These are phyloP conservation scores for Galago senegalensis DNA, from an alignment of 2,797 vertebrate species.

Conservation along the genomic window DNA sequence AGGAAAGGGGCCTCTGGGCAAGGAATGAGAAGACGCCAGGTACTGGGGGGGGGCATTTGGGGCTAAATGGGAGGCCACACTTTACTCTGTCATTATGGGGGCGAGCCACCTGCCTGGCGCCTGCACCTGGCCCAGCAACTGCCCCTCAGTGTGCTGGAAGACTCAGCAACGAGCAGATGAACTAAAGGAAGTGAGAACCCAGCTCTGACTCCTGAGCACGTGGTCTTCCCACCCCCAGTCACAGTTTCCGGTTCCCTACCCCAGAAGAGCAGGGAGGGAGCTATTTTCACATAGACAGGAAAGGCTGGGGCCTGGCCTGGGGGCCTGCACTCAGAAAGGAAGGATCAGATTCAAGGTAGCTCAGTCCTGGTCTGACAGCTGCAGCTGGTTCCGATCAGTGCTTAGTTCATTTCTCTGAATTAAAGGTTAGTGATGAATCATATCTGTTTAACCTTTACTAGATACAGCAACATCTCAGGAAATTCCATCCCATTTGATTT, in stretches of 20 bases:
- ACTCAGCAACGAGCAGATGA: no score
- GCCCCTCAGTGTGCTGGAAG: accelerated
- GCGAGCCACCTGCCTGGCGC: accelerated
- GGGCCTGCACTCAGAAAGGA: accelerated
- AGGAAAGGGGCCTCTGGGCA: neutral
- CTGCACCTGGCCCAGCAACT: accelerated
- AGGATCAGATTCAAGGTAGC: neutral
- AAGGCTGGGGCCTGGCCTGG: neutral
- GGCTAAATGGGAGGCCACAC: neutral
- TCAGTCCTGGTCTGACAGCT: accelerated
- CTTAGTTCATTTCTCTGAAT: accelerated
- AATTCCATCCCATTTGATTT: accelerated
- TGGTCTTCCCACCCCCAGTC: neutral
- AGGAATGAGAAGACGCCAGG: neutral
- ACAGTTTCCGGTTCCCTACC: neutral
- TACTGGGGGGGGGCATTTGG: neutral
- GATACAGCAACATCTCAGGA: neutral
- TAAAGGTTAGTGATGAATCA: neutral
- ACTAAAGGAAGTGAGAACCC: neutral
- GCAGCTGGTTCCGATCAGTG: accelerated
- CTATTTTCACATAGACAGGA: neutral
- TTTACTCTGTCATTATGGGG: neutral
- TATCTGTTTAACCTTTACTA: accelerated
- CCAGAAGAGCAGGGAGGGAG: accelerated
- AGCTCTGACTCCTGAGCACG: neutral